A percentile compares a stretch with the other conserved stretches of the same genome.
Evolutionary conservation across 2,797 vertebrate species (phyloP).

Genomic region (Crenuchus spilurus): DNA sequence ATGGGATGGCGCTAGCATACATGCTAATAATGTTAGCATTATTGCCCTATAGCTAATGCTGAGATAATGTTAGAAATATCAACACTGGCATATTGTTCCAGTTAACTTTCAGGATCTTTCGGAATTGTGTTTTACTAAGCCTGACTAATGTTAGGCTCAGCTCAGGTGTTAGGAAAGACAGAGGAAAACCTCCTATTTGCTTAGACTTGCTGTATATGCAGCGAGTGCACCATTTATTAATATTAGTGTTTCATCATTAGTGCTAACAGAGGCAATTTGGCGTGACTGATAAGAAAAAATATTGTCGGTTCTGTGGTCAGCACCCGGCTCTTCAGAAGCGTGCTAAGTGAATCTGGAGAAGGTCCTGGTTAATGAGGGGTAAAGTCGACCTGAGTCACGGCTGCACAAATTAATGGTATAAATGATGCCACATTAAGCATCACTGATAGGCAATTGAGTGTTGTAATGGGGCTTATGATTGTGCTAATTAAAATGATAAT

Average conservation of each 20-base stretch:
- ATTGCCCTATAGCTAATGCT: too few relatives aligned
- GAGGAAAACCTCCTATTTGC: neutral
- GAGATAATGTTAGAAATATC: too few relatives aligned
- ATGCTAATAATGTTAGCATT: too few relatives aligned
- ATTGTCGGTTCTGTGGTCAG: neutral
- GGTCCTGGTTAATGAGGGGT: constrained; percentile 17
- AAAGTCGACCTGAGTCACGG: constrained; percentile 43
- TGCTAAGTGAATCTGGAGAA: neutral
- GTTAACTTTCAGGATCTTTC: too few relatives aligned
- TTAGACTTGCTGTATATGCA: neutral
- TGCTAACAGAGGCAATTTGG: neutral
- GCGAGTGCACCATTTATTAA: neutral
- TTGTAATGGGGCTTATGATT: constrained; percentile 64
- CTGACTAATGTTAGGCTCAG: too few relatives aligned
- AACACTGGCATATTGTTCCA: too few relatives aligned
- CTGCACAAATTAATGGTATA: constrained; percentile 63
- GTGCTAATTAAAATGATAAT: constrained; percentile 67
- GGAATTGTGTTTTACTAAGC: too few relatives aligned
- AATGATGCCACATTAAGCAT: constrained; percentile 57
- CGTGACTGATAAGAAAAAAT: neutral
- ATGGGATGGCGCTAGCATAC: too few relatives aligned
- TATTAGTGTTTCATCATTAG: neutral
- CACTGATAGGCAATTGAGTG: constrained; percentile 60
- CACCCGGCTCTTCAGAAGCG: neutral
- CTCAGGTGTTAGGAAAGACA: neutral